Base-by-base conservation (phyloP, 2,113 vertebrate species). In the Tragulus kanchil region DNA sequence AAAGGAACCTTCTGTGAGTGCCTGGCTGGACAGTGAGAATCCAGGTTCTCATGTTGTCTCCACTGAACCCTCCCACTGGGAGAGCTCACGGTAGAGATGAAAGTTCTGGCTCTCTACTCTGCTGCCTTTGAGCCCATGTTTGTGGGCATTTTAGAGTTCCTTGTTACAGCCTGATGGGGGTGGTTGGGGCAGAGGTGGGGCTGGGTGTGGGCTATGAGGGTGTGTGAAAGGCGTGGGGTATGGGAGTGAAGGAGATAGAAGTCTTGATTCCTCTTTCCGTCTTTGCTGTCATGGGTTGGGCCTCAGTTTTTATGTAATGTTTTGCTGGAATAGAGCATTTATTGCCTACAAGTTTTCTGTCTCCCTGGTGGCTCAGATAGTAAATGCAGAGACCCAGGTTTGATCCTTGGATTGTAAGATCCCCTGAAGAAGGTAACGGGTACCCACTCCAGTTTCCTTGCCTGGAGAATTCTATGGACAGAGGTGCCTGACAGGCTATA, bases 161-260 rank as follows among this genome's bases (percentile, higher is more conserved):
- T 84, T 26, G 10, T 84, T 64, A 65, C 3, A 0, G 15, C 61
- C 36, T 81, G 61, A 56, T 16, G 12, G 9, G 25, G 45, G 52
- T 56, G 17, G 17, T 1, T 3, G 31, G 21, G 12, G 3, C 2
- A 31, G 21, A 9, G 45, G 6, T 26, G 36, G 16, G 6, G 67
- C 11, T 71, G 65, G 54, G 65, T 82, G 26, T 31, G 69, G 56
- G 3, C 4, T 2, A 3, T 28, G n/a, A 42, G 6, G 42, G 9
- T 1, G 9, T 1, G 6, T 58, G n/a, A 36, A 58, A n/a, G 31
- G n/a, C 1, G 12, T 54, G 12, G 6, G 19, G 58, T 19, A 3
- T 88, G 54, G 69, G 26, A 45, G 25, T 0, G 0, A 54, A 31
- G 0, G 45, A 31, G 58, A 8, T 83, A 56, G 25, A 87, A 52